Evolutionary conservation across 1,140 invertebrate species (phyloP).

Genomic region (Orussus abietinus): DNA sequence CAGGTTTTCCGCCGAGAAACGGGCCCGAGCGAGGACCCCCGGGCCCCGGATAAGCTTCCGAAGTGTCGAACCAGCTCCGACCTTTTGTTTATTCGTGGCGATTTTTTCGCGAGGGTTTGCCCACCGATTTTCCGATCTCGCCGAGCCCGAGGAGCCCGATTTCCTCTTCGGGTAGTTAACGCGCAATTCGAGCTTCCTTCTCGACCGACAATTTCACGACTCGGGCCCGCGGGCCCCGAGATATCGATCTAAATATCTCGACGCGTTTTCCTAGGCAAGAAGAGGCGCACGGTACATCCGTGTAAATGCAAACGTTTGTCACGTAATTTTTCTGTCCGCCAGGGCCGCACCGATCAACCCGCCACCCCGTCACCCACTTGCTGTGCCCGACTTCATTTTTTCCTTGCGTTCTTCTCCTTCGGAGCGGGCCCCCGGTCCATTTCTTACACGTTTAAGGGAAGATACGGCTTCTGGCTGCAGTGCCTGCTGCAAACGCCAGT

Average conservation of each 20-base stretch:
- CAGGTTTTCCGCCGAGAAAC: slow-evolving; percentile 3
- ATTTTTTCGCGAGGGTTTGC: slow-evolving; percentile 36
- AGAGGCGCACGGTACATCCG: slow-evolving; percentile 30
- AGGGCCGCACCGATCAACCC: slow-evolving; percentile 37
- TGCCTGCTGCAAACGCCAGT: too few species aligned
- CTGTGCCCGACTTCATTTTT: too few species aligned
- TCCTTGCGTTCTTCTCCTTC: too few species aligned
- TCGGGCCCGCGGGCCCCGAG: slow-evolving; percentile 13
- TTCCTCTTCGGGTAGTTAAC: slow-evolving; percentile 22
- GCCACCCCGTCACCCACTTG: too few species aligned
- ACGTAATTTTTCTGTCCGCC: slow-evolving; percentile 45
- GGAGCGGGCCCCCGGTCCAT: too few species aligned
- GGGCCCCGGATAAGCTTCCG: slow-evolving; percentile 11
- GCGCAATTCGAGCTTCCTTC: slow-evolving; percentile 12
- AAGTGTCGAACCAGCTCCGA: slow-evolving; percentile 33
- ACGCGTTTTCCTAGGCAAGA: slow-evolving; percentile 20
- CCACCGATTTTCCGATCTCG: too few species aligned
- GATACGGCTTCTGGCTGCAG: too few species aligned
- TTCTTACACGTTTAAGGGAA: too few species aligned
- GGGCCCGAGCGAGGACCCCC: background rate
- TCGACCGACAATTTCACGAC: slow-evolving; percentile 16
- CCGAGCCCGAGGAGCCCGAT: slow-evolving; percentile 10
- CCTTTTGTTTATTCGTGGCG: slow-evolving; percentile 49
- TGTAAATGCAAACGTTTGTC: slow-evolving; percentile 47
- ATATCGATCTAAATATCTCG: slow-evolving; percentile 38